A percentile compares a stretch with the other conserved stretches of the same genome.
These are phyloP conservation scores for Axis porcinus DNA, from an alignment of 2,113 vertebrate species.

Conservation along the genomic window DNA sequence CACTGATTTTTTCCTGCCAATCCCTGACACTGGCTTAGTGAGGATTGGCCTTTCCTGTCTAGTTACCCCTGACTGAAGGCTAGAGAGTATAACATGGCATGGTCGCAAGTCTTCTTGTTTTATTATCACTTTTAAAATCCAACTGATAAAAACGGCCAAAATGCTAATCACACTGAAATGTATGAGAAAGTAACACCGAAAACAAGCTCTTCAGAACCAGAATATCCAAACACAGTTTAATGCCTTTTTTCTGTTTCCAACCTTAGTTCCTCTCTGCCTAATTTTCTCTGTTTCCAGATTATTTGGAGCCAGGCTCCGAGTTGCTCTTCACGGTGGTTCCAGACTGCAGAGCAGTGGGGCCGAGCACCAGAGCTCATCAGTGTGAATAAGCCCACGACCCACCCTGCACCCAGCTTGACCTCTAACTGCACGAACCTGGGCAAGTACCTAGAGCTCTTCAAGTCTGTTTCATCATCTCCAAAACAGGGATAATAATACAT, in stretches of 20 bases:
- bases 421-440: neutral
- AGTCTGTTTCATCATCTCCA: neutral
- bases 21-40: neutral
- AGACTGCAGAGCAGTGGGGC: neutral
- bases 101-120: neutral
- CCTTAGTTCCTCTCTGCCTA: neutral
- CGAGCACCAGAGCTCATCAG: neutral
- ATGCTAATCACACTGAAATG: neutral
- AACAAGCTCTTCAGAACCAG: neutral
- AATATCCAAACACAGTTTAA: neutral
- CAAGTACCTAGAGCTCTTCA: neutral
- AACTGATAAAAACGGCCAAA: neutral
- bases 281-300: neutral
- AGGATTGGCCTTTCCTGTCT: neutral
- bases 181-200: neutral
- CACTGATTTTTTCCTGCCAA: neutral
- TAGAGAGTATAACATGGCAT: neutral
- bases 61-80: too few species aligned
- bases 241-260: neutral
- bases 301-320: neutral
- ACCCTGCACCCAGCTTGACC: neutral
- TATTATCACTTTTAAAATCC: neutral
- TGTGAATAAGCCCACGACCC: rapidly evolving
- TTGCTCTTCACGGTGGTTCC: neutral
- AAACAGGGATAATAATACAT: neutral